Percentiles rank a stretch among this genome's conserved stretches.
These are phyloP conservation scores for Anas bernieri DNA, from an alignment of 2,797 vertebrate species.

Conservation along the genomic window DNA sequence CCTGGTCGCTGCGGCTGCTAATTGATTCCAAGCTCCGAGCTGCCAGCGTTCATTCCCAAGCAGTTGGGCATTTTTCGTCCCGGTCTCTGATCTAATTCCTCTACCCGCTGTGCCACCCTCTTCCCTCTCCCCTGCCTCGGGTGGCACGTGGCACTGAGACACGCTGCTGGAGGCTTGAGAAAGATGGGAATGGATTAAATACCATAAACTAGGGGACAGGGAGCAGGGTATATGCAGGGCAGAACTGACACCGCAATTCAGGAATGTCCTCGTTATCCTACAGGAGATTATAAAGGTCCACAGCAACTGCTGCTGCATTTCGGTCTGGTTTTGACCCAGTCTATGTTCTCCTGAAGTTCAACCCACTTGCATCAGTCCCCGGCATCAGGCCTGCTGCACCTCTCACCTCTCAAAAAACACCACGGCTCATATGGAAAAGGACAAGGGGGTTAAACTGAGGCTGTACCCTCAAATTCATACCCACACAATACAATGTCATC, in stretches of 20 bases:
- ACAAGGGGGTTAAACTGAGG: background rate
- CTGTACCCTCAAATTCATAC: background rate
- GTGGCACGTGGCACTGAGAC: background rate
- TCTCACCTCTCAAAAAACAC: background rate
- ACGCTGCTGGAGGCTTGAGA: background rate
- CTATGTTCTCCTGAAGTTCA: background rate
- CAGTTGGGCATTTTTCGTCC: background rate
- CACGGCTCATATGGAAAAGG: rapidly evolving
- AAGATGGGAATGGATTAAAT: background rate
- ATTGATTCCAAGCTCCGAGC: background rate
- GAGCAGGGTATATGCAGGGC: background rate
- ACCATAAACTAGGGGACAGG: background rate
- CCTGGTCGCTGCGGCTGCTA: background rate
- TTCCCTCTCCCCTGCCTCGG: background rate
- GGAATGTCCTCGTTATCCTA: background rate
- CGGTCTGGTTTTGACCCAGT: background rate
- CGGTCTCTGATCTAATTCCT: background rate
- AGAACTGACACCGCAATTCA: background rate
- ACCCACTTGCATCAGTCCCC: too few species aligned
- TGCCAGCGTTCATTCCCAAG: background rate
- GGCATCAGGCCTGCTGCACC: rapidly evolving
- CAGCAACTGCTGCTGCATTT: background rate
- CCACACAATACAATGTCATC: rapidly evolving
- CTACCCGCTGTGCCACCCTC: background rate
- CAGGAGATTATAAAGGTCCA: background rate